phyloP scores from a whole-genome alignment of 2,888 invertebrate species.

The Galerucella pusilla region DNA sequence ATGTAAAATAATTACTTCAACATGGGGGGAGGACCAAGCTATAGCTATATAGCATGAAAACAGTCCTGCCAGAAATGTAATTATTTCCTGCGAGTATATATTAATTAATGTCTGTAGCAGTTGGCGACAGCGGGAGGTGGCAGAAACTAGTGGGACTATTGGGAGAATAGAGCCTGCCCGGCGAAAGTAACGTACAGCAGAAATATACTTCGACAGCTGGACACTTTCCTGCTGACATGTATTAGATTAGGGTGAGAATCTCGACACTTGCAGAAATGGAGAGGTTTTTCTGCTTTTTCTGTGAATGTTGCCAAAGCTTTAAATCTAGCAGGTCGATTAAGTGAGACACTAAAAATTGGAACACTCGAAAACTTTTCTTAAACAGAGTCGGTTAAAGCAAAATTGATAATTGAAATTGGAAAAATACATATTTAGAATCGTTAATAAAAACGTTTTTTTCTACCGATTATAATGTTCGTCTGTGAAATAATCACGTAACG shows the following conservation, averaged over 20 bases:
- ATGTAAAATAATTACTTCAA: slow-evolving; percentile 60
- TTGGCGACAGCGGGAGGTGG: slow-evolving; percentile 62
- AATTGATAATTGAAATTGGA: neutral
- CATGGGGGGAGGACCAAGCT: slow-evolving; percentile 42
- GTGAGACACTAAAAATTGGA: slow-evolving; percentile 25
- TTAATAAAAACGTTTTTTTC: neutral
- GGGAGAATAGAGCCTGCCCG: slow-evolving; percentile 22
- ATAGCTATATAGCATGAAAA: slow-evolving; percentile 37
- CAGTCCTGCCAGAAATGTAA: slow-evolving; percentile 56
- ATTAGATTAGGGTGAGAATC: slow-evolving; percentile 65
- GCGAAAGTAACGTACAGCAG: slow-evolving; percentile 28
- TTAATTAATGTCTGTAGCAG: slow-evolving; percentile 66
- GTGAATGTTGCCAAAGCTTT: slow-evolving; percentile 26
- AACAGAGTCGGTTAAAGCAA: neutral
- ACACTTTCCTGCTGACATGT: slow-evolving; percentile 64
- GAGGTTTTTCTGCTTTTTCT: slow-evolving; percentile 55
- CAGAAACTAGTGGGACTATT: slow-evolving; percentile 43
- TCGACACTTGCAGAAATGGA: slow-evolving; percentile 58
- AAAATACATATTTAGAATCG: neutral
- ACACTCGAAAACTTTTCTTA: slow-evolving; percentile 3
- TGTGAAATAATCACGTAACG: too few species aligned
- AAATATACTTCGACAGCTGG: slow-evolving; percentile 61
- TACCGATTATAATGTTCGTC: too few species aligned
- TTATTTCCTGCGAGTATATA: slow-evolving; percentile 64
- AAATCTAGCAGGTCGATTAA: slow-evolving; percentile 30